Evolutionary conservation across 2,113 vertebrate species (phyloP).

Genomic region (Larimichthys polyactis): DNA sequence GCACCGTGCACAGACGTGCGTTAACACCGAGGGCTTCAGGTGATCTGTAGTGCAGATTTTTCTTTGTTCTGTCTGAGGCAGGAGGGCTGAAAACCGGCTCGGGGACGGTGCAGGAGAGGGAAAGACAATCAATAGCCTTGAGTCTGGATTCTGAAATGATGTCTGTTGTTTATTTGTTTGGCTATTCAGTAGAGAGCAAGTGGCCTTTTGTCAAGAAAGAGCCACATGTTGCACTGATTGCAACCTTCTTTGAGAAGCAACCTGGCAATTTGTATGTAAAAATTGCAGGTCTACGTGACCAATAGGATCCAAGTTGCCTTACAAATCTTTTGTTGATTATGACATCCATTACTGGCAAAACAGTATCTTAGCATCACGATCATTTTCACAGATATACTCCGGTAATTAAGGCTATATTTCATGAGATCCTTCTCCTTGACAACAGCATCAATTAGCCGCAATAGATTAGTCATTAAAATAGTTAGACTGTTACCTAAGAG

Average conservation of each 20-base stretch:
- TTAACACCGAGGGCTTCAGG: neutral
- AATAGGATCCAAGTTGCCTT: slow-evolving; percentile 1
- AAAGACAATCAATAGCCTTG: slow-evolving; percentile 34
- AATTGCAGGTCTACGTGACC: neutral
- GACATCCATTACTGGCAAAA: slow-evolving; percentile 2
- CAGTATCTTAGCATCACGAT: neutral
- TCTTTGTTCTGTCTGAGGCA: slow-evolving; percentile 59
- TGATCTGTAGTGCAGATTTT: slow-evolving; percentile 47
- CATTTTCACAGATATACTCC: neutral
- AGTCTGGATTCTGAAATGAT: slow-evolving; percentile 39
- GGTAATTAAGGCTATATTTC: neutral
- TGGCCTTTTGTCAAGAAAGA: slow-evolving; percentile 19
- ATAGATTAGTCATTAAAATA: neutral
- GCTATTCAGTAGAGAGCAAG: slow-evolving; percentile 7
- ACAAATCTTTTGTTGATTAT: neutral
- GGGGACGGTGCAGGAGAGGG: slow-evolving; percentile 10
- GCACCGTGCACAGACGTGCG: slow-evolving; percentile 13
- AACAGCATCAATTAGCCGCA: neutral
- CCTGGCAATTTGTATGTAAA: neutral
- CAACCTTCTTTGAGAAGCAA: neutral
- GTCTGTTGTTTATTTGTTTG: neutral
- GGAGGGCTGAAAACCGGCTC: slow-evolving; percentile 34
- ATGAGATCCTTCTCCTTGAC: neutral
- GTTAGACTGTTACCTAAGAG: neutral
- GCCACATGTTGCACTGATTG: slow-evolving; percentile 35